Percentiles rank a stretch among this genome's conserved stretches.
These are phyloP conservation scores for Paragorgia papillata DNA, from an alignment of 92 coral and sea anemone species.

Conservation along the genomic window DNA sequence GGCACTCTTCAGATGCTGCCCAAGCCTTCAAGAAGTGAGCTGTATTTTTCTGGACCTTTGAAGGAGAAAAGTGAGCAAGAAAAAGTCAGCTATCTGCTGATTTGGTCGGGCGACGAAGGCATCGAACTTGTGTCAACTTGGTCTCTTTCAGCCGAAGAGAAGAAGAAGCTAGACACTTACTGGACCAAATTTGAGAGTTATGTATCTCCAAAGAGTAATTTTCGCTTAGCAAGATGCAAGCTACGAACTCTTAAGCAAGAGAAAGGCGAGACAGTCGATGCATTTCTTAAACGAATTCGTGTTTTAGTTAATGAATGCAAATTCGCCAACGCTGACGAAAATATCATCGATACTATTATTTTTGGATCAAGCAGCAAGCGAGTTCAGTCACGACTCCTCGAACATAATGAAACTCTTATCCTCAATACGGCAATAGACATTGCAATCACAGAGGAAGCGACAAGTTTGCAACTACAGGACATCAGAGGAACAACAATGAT, in stretches of 20 bases:
- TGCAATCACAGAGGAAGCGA: slow-evolving; percentile 46
- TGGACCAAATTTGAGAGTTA: slow-evolving; percentile 57
- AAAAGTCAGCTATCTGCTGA: slow-evolving; percentile 29
- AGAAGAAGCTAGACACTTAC: slow-evolving; percentile 52
- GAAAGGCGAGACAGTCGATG: slow-evolving; percentile 22
- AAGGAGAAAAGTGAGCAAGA: slow-evolving; percentile 40
- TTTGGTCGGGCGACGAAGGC: slow-evolving; percentile 63
- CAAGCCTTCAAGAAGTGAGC: slow-evolving; percentile 40
- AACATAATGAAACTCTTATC: too few species aligned
- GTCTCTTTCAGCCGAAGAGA: slow-evolving; percentile 50
- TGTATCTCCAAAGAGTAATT: slow-evolving; percentile 57
- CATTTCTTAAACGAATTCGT: slow-evolving; percentile 15
- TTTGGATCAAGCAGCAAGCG: slow-evolving; percentile 30
- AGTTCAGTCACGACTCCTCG: slow-evolving; percentile 35
- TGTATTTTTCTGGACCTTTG: slow-evolving; percentile 50
- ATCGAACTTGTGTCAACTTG: slow-evolving; percentile 66
- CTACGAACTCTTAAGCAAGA: slow-evolving; percentile 32
- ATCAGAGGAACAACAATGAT: slow-evolving; percentile 36
- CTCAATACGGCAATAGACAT: slow-evolving; percentile 32
- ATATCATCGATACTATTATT: background rate
- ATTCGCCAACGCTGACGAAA: background rate
- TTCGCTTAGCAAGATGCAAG: slow-evolving; percentile 52
- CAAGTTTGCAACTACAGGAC: slow-evolving; percentile 36
- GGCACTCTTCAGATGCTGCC: slow-evolving; percentile 30
- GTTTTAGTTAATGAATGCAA: slow-evolving; percentile 30